Percentiles rank a stretch among this genome's conserved stretches.
These are phyloP conservation scores for Octonoba sinensis DNA, from an alignment of 2,888 invertebrate species.

Conservation along the genomic window DNA sequence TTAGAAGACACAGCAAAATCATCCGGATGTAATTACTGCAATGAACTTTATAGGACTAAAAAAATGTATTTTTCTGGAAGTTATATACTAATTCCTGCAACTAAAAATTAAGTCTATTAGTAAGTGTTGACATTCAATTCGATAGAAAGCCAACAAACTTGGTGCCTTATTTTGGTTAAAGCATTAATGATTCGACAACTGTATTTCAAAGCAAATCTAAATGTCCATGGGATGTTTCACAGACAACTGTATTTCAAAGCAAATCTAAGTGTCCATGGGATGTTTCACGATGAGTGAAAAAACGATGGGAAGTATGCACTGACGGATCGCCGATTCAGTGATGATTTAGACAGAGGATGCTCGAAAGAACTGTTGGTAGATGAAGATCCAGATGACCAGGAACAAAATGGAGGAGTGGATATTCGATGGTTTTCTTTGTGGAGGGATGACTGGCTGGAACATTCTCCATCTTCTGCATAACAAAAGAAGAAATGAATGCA, in stretches of 20 bases:
- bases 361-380: slow-evolving; percentile 52
- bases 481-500: neutral
- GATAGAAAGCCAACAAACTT: no score
- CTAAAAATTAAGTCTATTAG: no score
- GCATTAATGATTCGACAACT: no score
- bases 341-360: slow-evolving; percentile 24
- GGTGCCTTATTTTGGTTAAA: no score
- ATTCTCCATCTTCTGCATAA: slow-evolving; percentile 38
- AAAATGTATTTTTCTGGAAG: no score
- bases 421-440: slow-evolving; percentile 34
- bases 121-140: no score
- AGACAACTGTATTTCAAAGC: no score
- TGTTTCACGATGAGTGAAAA: slow-evolving; percentile 27
- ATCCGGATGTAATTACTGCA: no score
- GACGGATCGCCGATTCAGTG: slow-evolving; percentile 42
- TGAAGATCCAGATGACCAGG: slow-evolving; percentile 51
- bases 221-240: neutral
- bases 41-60: no score
- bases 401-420: slow-evolving; percentile 49
- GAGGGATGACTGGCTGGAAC: slow-evolving; percentile 15
- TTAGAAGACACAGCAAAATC: no score
- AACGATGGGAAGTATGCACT: slow-evolving; percentile 53
- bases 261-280: neutral
- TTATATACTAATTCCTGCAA: no score
- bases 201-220: neutral